Percentiles rank a stretch among this genome's conserved stretches.
phyloP scores from a whole-genome alignment of 1,140 invertebrate genomes.

The Zaprionus davidi region DNA sequence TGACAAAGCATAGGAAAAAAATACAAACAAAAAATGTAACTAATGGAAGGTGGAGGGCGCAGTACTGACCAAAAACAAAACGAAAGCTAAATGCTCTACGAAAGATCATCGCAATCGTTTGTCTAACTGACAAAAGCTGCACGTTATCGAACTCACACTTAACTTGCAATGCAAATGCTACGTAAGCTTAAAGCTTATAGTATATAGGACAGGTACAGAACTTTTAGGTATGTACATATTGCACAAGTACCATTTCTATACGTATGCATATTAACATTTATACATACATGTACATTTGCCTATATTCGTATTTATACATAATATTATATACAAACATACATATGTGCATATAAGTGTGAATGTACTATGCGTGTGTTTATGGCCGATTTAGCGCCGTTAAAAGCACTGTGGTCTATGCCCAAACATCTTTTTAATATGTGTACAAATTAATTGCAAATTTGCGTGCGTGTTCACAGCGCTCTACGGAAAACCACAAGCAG shows the following conservation, averaged over 20 bases:
- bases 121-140: neutral
- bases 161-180: neutral
- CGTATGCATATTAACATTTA: conserved; percentile 5
- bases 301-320: neutral
- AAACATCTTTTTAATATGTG: conserved; percentile 50
- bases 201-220: neutral
- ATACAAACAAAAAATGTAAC: neutral
- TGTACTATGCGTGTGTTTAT: neutral
- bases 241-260: neutral
- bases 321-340: neutral
- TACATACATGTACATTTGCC: conserved; percentile 19
- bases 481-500: conserved; percentile 12
- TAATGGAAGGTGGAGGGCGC: neutral
- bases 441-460: conserved; percentile 52
- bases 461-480: conserved; percentile 40
- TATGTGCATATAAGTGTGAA: neutral
- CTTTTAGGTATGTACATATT: neutral
- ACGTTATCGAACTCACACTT: neutral
- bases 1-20: conserved; percentile 48
- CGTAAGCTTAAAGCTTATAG: conserved; percentile 1
- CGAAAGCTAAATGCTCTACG: neutral
- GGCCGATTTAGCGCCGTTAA: conserved; percentile 32
- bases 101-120: neutral
- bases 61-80: neutral
- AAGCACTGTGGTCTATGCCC: conserved; percentile 20